Base-by-base conservation (phyloP, 2,113 vertebrate species). In the Scomber scombrus region DNA sequence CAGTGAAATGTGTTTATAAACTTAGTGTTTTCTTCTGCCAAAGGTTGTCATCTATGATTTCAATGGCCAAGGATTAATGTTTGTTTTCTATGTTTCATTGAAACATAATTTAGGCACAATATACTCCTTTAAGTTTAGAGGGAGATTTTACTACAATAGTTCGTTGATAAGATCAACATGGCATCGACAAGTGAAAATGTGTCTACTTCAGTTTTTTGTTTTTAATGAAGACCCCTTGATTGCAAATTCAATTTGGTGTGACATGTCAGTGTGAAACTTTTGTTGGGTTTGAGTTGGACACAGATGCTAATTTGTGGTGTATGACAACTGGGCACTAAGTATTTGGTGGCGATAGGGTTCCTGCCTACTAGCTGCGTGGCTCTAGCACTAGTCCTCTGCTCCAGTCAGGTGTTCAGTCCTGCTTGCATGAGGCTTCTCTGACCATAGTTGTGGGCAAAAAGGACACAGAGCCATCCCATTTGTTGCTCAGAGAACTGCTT, bases 51-150 rank as follows among this genome's bases (percentile, higher is more conserved):
- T 75, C 61, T 71, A n/a, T 75, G 46, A 84, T 75, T 77, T 82
- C 58, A 84, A 75, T 78, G 55, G 82, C 85, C 85, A 89, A 88
- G 86, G 89, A 91, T 88, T 84, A 75, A 81, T 68, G 71, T 85
- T 77, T 75, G 34, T 72, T 76, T 87, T 87, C 26, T 79, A 65
- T 69, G 77, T 92, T 90, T 93, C 75, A 71, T 56, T 66, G 46
- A 82, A 69, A 81, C 78, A 83, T 85, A 10, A 70, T 76, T 87
- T 73, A 89, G 85, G 80, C 72, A 56, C 68, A 73, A 61, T 75
- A 29, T 79, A 19, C 77, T 89, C 46, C 50, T 86, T 85, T 88
- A 80, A 87, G 72, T 91, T 70, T 16, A 78, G 62, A 77, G 75
- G 58, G 34, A 40, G 34, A 9, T 85, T 84, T 76, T 88, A 73